These are phyloP conservation scores for Spisula solida DNA, from an alignment of 2,888 invertebrate species.

Conservation along the genomic window DNA sequence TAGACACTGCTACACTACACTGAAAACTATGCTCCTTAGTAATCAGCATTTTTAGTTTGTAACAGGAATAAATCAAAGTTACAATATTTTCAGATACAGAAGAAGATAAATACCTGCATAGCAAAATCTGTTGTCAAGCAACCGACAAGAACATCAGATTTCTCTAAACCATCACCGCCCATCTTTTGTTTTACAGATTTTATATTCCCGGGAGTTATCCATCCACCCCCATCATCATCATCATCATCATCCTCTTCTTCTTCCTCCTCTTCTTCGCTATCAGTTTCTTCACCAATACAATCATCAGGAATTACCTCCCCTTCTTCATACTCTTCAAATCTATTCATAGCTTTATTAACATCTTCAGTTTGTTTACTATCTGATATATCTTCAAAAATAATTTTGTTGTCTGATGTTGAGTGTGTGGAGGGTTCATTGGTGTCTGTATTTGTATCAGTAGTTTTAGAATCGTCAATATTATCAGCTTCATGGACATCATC, in stretches of 20 bases:
- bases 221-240: slow-evolving; percentile 89
- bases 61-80: too few species aligned
- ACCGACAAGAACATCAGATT: slow-evolving; percentile 90
- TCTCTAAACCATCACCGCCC: slow-evolving; percentile 86
- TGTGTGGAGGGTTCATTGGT: background rate
- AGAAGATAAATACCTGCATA: slow-evolving; percentile 91
- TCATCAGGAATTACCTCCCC: slow-evolving; percentile 76
- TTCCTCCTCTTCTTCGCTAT: slow-evolving; percentile 74
- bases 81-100: background rate
- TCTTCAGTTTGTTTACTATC: slow-evolving; percentile 8
- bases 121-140: slow-evolving; percentile 99
- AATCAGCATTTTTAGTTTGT: too few species aligned
- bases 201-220: slow-evolving; percentile 96
- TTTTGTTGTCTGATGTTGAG: background rate
- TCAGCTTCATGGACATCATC: slow-evolving; percentile 55
- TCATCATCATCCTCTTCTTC: slow-evolving; percentile 89
- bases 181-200: slow-evolving; percentile 92
- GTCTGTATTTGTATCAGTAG: background rate
- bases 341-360: slow-evolving; percentile 74
- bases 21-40: too few species aligned
- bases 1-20: too few species aligned
- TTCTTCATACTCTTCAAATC: slow-evolving; percentile 61
- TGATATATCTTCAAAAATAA: slow-evolving; percentile 25
- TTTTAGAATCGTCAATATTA: background rate
- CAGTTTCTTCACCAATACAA: slow-evolving; percentile 73